These are phyloP conservation scores for Elmis aenea DNA, from an alignment of 2,888 invertebrate species.

Conservation along the genomic window DNA sequence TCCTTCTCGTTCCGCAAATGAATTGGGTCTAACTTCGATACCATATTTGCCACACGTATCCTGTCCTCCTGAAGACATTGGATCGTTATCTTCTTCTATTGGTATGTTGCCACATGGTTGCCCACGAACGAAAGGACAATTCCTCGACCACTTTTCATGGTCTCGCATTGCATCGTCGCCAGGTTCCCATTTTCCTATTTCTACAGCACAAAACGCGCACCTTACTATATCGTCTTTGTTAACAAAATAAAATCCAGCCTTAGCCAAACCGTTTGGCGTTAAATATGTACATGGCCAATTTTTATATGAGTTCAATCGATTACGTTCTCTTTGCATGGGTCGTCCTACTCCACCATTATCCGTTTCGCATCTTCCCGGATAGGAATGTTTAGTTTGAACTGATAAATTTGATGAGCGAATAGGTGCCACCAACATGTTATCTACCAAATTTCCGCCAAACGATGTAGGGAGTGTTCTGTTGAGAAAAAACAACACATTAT, in stretches of 20 bases:
- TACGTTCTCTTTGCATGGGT: constrained; percentile 54
- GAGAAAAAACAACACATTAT: too few relatives aligned
- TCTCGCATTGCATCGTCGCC: constrained; percentile 79
- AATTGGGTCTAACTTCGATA: constrained; percentile 43
- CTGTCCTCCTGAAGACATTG: constrained; percentile 25
- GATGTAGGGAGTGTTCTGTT: too few relatives aligned
- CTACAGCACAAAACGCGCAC: constrained; percentile 75
- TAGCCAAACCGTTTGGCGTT: constrained; percentile 61
- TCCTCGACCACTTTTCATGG: constrained; percentile 74
- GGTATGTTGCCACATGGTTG: constrained; percentile 15
- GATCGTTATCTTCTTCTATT: constrained; percentile 30
- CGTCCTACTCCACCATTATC: constrained; percentile 33
- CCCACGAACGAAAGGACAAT: constrained; percentile 69
- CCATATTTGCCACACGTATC: constrained; percentile 43
- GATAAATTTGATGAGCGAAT: background rate
- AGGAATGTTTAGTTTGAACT: background rate
- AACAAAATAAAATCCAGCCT: constrained; percentile 78
- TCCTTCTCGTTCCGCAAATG: constrained; percentile 38
- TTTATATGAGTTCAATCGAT: constrained; percentile 61
- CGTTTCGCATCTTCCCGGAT: constrained; percentile 19
- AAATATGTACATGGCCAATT: constrained; percentile 63
- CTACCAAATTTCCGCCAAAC: too few relatives aligned
- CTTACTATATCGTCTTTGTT: constrained; percentile 71
- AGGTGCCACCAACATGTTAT: too few relatives aligned
- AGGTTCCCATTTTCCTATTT: constrained; percentile 75